These are phyloP conservation scores for Varanus komodoensis DNA, from an alignment of 2,113 vertebrate species.

Conservation along the genomic window DNA sequence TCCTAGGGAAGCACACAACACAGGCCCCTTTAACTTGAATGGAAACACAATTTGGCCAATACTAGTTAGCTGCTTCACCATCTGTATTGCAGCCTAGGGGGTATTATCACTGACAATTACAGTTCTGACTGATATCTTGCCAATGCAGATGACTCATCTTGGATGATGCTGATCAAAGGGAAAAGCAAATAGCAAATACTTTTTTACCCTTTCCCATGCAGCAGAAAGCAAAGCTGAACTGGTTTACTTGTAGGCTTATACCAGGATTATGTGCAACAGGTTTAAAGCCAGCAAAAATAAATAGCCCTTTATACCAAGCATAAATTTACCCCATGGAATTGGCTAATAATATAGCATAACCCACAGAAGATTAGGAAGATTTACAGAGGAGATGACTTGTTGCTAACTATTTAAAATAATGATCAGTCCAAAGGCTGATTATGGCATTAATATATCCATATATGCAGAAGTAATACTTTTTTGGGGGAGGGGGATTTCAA, in stretches of 20 bases:
- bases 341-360: neutral
- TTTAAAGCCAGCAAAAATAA: neutral
- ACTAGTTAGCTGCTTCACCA: neutral
- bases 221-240: neutral
- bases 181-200: constrained; percentile 10
- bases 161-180: constrained; percentile 25
- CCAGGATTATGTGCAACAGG: neutral
- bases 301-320: neutral
- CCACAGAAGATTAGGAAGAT: neutral
- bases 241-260: neutral
- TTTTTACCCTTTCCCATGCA: neutral
- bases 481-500: neutral
- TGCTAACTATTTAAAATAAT: neutral
- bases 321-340: neutral
- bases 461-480: neutral
- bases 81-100: neutral
- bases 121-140: constrained; percentile 16
- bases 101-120: constrained; percentile 8
- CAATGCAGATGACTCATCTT: constrained; percentile 22
- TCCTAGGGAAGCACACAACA: neutral
- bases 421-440: neutral
- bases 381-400: neutral
- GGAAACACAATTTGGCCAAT: constrained; percentile 4
- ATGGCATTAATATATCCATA: neutral
- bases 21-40: constrained; percentile 8